Base-by-base conservation (phyloP, 2,797 vertebrate genomes). In the Halcyon leucocephala region DNA sequence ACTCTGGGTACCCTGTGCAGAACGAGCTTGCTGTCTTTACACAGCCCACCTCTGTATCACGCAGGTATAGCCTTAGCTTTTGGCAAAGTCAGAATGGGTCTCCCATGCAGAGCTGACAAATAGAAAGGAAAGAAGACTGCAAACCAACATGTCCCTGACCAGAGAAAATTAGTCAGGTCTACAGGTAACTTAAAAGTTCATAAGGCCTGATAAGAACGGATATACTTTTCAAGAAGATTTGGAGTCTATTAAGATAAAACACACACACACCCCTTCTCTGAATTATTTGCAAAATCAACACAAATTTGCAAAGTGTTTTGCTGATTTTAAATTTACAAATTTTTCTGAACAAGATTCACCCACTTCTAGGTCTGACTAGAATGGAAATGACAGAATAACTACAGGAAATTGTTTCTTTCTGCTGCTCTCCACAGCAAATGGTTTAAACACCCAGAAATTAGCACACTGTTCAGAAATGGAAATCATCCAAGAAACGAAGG, bases 401-500 rank as follows among this genome's bases (percentile, higher is more conserved):
- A 42, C 65, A 91, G 89, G 93, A 95, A 95, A 94, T 85, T 44
- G 57, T 82, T 95, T 86, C 41, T 73, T 89, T 94, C 72, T 92
- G 69, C 51, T 58, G 62, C 55, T 94, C 28, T 93, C 88, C 54
- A 33, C 12, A 58, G 69, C 39, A 71, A 91, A 70, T 83, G 69
- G 26, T 44, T 95, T 54, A 62, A 76, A 88, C 1, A 16, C 37
- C 65, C 17, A 91, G 61, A 94, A 89, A 91, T 87, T 9, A 81
- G 29, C 49, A 82, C 15, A 65, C 33, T 86, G 89, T 91, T 91
- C 86, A 81, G 69, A 87, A 80, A 87, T 60, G 48, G 86, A 92
- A 91, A 71, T 67, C 12, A 42, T 78, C 89, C 52, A 92, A 93
- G 67, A 89, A 87, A 41, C 14, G 18, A 83, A 64, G 44, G 71